phyloP scores from a whole-genome alignment of 2,888 invertebrate genomes.

The Tipula helvola region DNA sequence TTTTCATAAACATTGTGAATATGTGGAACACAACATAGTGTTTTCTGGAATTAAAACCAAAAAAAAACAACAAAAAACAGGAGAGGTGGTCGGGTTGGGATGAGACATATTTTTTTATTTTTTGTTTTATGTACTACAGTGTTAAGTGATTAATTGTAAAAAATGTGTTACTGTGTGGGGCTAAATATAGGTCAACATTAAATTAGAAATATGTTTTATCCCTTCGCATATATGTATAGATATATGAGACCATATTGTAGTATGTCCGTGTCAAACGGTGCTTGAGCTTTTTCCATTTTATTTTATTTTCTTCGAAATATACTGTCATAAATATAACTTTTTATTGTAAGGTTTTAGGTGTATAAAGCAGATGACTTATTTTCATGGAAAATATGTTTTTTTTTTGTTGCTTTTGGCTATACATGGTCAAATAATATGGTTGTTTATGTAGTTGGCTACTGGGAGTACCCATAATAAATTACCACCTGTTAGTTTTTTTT shows the following conservation, averaged over 20 bases:
- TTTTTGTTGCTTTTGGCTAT: background rate
- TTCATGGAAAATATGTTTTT: background rate
- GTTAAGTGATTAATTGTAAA: background rate
- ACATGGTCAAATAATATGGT: background rate
- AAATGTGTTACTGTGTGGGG: background rate
- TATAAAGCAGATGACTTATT: background rate
- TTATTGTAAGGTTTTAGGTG: background rate
- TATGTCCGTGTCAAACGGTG: background rate
- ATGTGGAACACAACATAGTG: background rate
- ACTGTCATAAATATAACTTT: background rate
- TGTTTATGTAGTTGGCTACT: background rate
- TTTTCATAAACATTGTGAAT: background rate
- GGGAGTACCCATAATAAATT: background rate
- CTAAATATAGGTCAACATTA: background rate
- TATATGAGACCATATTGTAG: background rate
- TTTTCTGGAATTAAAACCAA: background rate
- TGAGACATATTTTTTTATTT: background rate
- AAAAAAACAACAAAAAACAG: background rate
- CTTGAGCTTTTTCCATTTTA: background rate
- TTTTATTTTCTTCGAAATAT: background rate
- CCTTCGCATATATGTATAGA: background rate
- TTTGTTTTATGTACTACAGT: background rate
- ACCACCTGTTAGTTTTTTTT: background rate
- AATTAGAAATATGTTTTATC: background rate
- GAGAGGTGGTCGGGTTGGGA: background rate